phyloP scores from a whole-genome alignment of 2,888 invertebrate genomes.

The Lissocephala sabroskyi region DNA sequence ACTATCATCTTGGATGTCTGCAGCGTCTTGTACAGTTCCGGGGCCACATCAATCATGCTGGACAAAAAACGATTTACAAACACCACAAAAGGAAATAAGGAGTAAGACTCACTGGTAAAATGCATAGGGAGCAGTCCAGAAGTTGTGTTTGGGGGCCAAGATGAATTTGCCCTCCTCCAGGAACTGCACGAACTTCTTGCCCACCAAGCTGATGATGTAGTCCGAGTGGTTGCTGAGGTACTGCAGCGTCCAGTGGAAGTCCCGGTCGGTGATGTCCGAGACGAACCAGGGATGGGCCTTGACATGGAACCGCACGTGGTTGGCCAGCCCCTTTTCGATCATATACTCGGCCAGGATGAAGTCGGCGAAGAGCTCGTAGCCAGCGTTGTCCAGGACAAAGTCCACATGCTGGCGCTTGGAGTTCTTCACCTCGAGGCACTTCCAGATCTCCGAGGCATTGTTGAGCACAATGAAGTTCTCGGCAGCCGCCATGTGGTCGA shows the following conservation, averaged over 20 bases:
- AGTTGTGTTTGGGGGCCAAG: conserved; percentile 76
- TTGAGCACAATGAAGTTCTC: conserved; percentile 77
- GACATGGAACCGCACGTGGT: conserved; percentile 84
- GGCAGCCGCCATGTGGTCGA: conserved; percentile 75
- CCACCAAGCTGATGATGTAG: conserved; percentile 71
- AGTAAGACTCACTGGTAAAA: conserved; percentile 74
- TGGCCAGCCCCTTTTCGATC: conserved; percentile 75
- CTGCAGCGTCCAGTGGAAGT: conserved; percentile 82
- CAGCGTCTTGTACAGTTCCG: conserved; percentile 81
- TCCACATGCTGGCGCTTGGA: conserved; percentile 75
- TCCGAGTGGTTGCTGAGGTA: conserved; percentile 70
- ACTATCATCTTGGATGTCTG: conserved; percentile 80
- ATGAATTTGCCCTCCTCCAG: conserved; percentile 73
- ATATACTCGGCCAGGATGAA: conserved; percentile 89
- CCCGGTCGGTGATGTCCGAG: conserved; percentile 84
- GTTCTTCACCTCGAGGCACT: conserved; percentile 56
- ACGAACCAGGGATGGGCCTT: conserved; percentile 96
- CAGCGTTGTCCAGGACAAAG: conserved; percentile 92
- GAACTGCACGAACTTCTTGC: conserved; percentile 76
- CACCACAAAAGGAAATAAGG: background rate
- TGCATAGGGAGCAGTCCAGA: conserved; percentile 90
- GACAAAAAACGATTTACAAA: background rate
- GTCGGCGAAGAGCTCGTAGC: conserved; percentile 93
- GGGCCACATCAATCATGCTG: conserved; percentile 81
- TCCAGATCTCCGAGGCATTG: conserved; percentile 76